These are phyloP conservation scores for Aethina tumida DNA, from an alignment of 1,140 invertebrate genomes.

Conservation along the genomic window DNA sequence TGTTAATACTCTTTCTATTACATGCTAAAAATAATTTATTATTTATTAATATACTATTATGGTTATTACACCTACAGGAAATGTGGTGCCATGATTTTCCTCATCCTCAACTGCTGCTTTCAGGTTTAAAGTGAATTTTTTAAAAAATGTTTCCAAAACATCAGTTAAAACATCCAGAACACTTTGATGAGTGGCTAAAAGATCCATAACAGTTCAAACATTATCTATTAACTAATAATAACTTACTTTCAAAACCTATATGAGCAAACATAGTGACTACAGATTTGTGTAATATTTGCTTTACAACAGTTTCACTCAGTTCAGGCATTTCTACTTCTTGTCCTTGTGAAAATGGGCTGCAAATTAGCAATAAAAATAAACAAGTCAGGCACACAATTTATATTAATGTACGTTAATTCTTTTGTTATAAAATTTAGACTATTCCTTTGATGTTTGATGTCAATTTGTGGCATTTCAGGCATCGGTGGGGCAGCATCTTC, in stretches of 20 bases:
- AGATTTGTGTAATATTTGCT: slow-evolving; percentile 25
- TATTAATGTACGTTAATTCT: slow-evolving; percentile 18
- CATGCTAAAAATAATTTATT: slow-evolving; percentile 19
- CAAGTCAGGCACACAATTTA: too few relatives aligned
- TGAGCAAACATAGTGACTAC: slow-evolving; percentile 28
- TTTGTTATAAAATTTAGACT: slow-evolving; percentile 27
- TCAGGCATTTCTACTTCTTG: slow-evolving; percentile 21
- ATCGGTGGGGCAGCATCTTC: slow-evolving; percentile 25
- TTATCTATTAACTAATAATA: background rate
- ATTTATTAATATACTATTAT: slow-evolving; percentile 3
- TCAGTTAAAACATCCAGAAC: slow-evolving; percentile 28
- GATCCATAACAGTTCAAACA: background rate
- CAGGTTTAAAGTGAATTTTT: slow-evolving; percentile 25
- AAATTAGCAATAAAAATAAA: background rate
- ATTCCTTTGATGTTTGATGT: slow-evolving; percentile 20
- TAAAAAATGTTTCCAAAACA: slow-evolving; percentile 27
- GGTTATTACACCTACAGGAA: slow-evolving; percentile 23
- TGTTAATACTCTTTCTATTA: slow-evolving; percentile 27
- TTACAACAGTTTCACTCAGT: slow-evolving; percentile 24
- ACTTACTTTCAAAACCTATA: slow-evolving; percentile 31
- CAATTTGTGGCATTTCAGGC: slow-evolving; percentile 23
- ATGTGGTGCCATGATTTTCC: slow-evolving; percentile 14
- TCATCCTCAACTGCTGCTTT: slow-evolving; percentile 23
- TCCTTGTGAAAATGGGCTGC: slow-evolving; percentile 15
- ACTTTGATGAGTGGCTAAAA: slow-evolving; percentile 28